These are phyloP conservation scores for Cyclophora punctaria DNA, from an alignment of 2,888 invertebrate genomes.

Conservation along the genomic window DNA sequence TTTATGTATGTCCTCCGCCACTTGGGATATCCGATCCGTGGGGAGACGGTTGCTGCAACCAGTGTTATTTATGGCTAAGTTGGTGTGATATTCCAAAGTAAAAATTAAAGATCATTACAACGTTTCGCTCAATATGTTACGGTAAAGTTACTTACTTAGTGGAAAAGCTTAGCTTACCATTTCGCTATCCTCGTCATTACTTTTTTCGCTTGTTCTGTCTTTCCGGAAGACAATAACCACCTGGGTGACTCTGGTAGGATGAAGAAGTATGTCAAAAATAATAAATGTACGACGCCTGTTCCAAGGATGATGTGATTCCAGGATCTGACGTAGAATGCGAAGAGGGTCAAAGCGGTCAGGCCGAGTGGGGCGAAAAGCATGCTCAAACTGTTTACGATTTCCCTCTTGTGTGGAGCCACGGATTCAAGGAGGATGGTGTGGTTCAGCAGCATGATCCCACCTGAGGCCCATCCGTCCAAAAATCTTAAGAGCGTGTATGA, in stretches of 20 bases:
- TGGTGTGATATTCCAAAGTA: too few relatives aligned
- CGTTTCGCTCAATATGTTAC: too few relatives aligned
- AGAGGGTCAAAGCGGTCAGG: constrained; percentile 72
- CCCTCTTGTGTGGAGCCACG: constrained; percentile 62
- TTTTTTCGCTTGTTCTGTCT: constrained; percentile 73
- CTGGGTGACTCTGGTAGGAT: constrained; percentile 84
- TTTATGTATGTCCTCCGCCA: constrained; percentile 27
- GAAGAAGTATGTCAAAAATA: constrained; percentile 78
- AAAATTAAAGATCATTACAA: too few relatives aligned
- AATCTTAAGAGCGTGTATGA: constrained; percentile 77
- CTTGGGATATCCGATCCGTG: constrained; percentile 42
- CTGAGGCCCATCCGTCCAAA: constrained; percentile 79
- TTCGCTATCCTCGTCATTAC: constrained; percentile 70
- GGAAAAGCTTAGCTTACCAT: too few relatives aligned
- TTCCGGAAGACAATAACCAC: constrained; percentile 82
- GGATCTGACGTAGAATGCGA: constrained; percentile 75
- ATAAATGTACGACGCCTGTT: constrained; percentile 68
- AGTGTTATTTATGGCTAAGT: too few relatives aligned
- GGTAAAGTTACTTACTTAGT: too few relatives aligned
- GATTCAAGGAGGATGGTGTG: constrained; percentile 78
- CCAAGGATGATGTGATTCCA: constrained; percentile 78
- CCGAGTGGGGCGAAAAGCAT: constrained; percentile 78
- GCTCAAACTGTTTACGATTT: constrained; percentile 68
- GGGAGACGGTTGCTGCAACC: constrained; percentile 52
- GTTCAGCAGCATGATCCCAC: constrained; percentile 83